Evolutionary conservation across 1,140 invertebrate genomes (phyloP).

Genomic region (Nixonia krombeini): DNA sequence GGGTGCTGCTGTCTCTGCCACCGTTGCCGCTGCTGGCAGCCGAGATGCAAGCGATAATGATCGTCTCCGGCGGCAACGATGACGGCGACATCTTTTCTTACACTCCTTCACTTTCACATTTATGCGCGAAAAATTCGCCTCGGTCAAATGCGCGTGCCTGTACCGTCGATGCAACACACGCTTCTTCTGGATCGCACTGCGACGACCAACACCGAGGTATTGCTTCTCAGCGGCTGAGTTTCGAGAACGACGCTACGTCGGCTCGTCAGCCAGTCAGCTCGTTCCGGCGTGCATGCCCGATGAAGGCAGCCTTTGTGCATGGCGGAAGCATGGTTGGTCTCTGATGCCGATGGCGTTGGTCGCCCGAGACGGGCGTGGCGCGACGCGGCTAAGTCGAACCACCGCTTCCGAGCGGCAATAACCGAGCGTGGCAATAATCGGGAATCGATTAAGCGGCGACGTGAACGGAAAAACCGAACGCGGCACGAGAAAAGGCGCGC

Average conservation of each 20-base stretch:
- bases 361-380: conserved; percentile 50
- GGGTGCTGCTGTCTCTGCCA: no score
- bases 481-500: conserved; percentile 29
- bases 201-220: conserved; percentile 36
- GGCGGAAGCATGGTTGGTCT: conserved; percentile 62
- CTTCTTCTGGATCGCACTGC: no score
- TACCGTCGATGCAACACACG: no score
- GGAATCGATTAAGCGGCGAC: conserved; percentile 47
- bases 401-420: conserved; percentile 35
- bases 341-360: conserved; percentile 50
- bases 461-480: conserved; percentile 35
- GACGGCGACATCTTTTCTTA: no score
- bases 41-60: conserved; percentile 30
- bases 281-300: conserved; percentile 43
- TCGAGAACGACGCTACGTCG: conserved; percentile 18
- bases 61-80: conserved; percentile 20
- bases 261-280: conserved; percentile 34
- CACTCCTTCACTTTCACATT: conserved; percentile 5
- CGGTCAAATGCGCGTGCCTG: no score
- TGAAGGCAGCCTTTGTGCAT: conserved; percentile 62
- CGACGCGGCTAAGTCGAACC: not conserved
- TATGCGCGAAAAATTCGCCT: not conserved
- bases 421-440: conserved; percentile 49
- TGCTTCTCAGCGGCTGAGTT: no score
- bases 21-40: no score